phyloP scores from a whole-genome alignment of 2,888 invertebrate genomes.

The Lasioglossum zephyrum region DNA sequence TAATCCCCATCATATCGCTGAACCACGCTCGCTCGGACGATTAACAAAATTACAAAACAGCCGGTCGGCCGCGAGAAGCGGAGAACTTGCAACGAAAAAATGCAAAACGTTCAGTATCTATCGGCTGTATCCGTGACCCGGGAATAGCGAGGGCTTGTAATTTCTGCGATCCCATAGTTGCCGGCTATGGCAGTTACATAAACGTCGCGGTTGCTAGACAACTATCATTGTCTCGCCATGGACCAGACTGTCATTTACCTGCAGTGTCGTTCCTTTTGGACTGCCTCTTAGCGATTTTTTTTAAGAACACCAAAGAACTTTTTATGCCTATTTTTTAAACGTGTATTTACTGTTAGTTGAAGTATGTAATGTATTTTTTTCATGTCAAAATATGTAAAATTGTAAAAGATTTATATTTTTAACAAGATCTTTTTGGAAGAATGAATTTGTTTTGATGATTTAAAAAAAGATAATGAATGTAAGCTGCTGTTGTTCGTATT shows the following conservation, averaged over 20 bases:
- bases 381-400: neutral
- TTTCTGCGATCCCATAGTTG: neutral
- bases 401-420: neutral
- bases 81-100: neutral
- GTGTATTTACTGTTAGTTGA: neutral
- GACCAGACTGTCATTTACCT: neutral
- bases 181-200: slow-evolving; percentile 38
- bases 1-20: slow-evolving; percentile 25
- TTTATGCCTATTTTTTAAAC: neutral
- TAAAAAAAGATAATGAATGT: no score
- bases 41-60: slow-evolving; percentile 43
- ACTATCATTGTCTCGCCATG: neutral
- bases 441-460: neutral
- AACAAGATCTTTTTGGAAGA: no score
- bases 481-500: no score
- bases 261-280: neutral
- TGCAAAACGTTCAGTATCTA: neutral
- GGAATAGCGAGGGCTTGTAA: neutral
- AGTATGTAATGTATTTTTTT: neutral
- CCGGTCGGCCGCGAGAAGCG: neutral
- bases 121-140: neutral
- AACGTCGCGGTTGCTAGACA: slow-evolving; percentile 11
- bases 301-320: neutral
- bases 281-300: neutral
- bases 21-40: slow-evolving; percentile 20